Base-by-base conservation (phyloP, 1,140 invertebrate species). In the Anthonomus grandis region DNA sequence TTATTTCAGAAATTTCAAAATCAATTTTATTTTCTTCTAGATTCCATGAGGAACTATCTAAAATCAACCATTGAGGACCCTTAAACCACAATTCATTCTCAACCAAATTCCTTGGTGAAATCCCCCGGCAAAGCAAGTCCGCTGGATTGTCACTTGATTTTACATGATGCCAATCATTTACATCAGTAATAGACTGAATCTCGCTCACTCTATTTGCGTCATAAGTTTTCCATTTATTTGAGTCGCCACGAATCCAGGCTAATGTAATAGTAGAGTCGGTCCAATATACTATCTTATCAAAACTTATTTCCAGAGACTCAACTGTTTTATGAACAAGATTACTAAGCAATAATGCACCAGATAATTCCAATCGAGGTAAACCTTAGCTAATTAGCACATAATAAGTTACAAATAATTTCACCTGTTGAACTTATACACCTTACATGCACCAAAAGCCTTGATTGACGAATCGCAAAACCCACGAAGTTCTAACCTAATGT, bases 221-320 rank as follows among this genome's bases (percentile, higher is more conserved):
- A 49, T 54, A 59, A 8, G 24, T 41, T 42, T 59, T 48, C 34
- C 42, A 48, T 8, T 21, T 18, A 47, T 53, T 36, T 36, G 50
- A 45, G 10, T 19, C 13, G 9, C 18, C 19, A 23, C 45, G 21
- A 19, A 60, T 23, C 59, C 52, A 60, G 10, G 23, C 34, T 15
- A 60, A 44, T 12, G 45, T 25, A 19, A 60, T 46, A 23, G 52
- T 56, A 19, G 59, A 60, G 44, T 60, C 59, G n/a, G 51, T 47
- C 59, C 46, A 49, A 24, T 13, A 46, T n/a, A 34, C 9, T n/a
- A 12, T 10, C 12, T 9, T 1, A 13, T 46, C 13, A 13, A 46
- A 23, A 4, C 24, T 23, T n/a, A 46, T 12, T 10, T 12, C 24
- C 2, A 46, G 19, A 46, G 44, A 23, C n/a, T n/a, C n/a, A n/a